Evolutionary conservation across 2,888 invertebrate species (phyloP).

Genomic region (Branchellion lobata): DNA sequence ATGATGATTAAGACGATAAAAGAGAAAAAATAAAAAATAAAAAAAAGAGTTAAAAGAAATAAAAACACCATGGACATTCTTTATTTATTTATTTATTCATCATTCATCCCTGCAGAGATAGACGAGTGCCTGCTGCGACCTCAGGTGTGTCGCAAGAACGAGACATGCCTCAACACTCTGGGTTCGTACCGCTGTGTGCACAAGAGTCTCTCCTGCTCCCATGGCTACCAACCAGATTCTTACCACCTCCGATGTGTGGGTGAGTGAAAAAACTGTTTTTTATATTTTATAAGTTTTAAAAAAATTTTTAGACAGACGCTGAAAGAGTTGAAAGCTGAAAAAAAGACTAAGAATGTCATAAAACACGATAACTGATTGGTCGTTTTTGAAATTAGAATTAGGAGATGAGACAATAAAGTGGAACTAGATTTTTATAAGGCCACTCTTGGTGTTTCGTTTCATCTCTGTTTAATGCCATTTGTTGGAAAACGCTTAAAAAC

Average conservation of each 20-base stretch:
- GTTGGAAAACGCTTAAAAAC: too few species aligned
- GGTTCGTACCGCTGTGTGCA: constrained; percentile 67
- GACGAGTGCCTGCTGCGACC: constrained; percentile 10
- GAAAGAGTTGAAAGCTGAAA: too few species aligned
- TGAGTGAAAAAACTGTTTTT: background rate
- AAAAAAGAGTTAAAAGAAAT: background rate
- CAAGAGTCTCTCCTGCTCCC: constrained; percentile 47
- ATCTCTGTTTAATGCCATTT: too few species aligned
- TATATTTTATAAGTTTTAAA: too few species aligned
- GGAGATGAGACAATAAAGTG: too few species aligned
- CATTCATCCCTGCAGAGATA: constrained; percentile 13
- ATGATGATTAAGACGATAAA: constrained; percentile 76
- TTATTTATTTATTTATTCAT: background rate
- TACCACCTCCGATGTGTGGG: constrained; percentile 45
- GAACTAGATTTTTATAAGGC: too few species aligned
- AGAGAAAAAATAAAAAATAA: background rate
- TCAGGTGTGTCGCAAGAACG: background rate
- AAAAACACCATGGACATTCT: background rate
- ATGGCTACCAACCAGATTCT: constrained; percentile 47
- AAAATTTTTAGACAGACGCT: too few species aligned
- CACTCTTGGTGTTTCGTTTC: too few species aligned
- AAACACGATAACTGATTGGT: too few species aligned
- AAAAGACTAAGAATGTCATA: too few species aligned
- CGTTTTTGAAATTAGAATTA: too few species aligned
- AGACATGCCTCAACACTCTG: constrained; percentile 78